Evolutionary conservation across 2,797 vertebrate species (phyloP).

Genomic region (Sebastiscus tertius): DNA sequence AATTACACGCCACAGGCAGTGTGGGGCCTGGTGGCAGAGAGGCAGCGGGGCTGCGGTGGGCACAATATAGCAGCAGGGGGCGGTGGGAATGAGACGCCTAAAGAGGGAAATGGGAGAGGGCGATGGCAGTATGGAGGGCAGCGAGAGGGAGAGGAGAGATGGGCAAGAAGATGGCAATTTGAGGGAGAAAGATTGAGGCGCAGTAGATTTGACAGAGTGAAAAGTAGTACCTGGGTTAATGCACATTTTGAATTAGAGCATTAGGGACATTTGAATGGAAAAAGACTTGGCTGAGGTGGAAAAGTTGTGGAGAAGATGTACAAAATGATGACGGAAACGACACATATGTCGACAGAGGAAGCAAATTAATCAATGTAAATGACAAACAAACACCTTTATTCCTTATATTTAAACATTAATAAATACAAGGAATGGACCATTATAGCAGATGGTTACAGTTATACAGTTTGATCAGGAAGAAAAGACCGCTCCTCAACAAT

Average conservation of each 20-base stretch:
- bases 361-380: background rate
- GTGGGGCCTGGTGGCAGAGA: slow-evolving; percentile 74
- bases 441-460: background rate
- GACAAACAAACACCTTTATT: background rate
- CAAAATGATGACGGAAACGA: background rate
- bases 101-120: slow-evolving; percentile 50
- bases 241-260: background rate
- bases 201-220: background rate
- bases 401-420: background rate
- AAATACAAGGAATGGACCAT: background rate
- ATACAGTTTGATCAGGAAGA: background rate
- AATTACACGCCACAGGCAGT: slow-evolving; percentile 82
- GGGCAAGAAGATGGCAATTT: slow-evolving; percentile 32
- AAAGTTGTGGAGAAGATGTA: background rate
- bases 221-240: background rate
- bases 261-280: background rate
- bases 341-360: background rate
- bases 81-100: slow-evolving; percentile 40
- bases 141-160: slow-evolving; percentile 10
- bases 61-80: slow-evolving; percentile 70
- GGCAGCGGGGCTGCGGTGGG: slow-evolving; percentile 56
- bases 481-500: too few species aligned
- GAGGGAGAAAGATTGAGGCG: background rate
- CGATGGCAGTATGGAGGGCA: slow-evolving; percentile 42
- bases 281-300: background rate